Conservation (phyloP, 1,140 invertebrate species). For the Kradibia gibbosae region DNA sequence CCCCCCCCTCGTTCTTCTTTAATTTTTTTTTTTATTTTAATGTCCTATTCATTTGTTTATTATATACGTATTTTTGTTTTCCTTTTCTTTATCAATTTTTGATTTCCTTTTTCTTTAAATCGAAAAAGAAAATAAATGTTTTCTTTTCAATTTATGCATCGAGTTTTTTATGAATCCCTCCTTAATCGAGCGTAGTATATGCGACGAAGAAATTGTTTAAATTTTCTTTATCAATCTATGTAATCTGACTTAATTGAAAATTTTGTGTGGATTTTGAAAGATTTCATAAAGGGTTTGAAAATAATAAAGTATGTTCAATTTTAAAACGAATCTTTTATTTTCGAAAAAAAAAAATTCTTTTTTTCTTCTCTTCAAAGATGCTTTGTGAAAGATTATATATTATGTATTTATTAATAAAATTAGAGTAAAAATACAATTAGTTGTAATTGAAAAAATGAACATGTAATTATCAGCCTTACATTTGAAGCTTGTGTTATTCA, state of each 20-base stretch:
- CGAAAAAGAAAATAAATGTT: constrained; percentile 39
- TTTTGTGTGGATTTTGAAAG: constrained; percentile 8
- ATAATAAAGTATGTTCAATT: constrained; percentile 21
- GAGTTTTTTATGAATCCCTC: constrained; percentile 5
- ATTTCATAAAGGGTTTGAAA: constrained; percentile 11
- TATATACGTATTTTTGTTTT: constrained; percentile 36
- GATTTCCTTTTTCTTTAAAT: constrained; percentile 2
- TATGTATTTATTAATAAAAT: constrained; percentile 14
- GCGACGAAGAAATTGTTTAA: neutral
- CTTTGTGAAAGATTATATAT: constrained; percentile 8
- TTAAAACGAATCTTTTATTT: constrained; percentile 12
- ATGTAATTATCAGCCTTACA: constrained; percentile 22
- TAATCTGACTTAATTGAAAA: constrained; percentile 10
- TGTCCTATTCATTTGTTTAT: constrained; percentile 21
- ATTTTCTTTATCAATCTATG: constrained; percentile 12
- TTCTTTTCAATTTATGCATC: constrained; percentile 35
- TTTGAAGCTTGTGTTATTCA: constrained; percentile 31
- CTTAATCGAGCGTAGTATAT: neutral
- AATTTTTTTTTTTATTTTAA: constrained; percentile 22
- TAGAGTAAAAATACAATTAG: constrained; percentile 25
- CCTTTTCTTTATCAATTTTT: constrained; percentile 18
- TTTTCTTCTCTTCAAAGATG: no score
- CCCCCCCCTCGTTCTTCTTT: neutral
- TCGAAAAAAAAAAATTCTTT: constrained; percentile 17
- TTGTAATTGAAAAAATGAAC: neutral